Conservation (phyloP, 2,113 vertebrate genomes). For the Petroica traversi region DNA sequence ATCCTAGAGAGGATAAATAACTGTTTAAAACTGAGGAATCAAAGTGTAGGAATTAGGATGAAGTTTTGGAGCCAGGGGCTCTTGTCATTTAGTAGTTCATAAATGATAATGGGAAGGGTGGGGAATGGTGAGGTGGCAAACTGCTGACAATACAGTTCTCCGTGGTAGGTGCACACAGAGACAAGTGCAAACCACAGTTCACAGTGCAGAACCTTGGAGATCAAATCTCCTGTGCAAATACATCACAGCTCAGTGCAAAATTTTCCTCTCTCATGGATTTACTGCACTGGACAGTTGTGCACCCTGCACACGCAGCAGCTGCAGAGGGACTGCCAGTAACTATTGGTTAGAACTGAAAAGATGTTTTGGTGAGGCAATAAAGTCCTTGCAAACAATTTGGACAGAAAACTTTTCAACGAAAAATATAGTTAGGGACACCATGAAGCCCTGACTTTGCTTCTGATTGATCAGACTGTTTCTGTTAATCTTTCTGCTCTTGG, state of each 20-base stretch:
- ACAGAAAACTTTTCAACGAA: not conserved
- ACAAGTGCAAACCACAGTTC: not conserved
- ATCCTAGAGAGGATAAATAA: not conserved
- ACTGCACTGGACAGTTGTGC: not conserved
- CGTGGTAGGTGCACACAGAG: not conserved
- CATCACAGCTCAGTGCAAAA: not conserved
- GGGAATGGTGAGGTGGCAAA: not conserved
- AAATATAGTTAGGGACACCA: not conserved
- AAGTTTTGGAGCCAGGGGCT: not conserved
- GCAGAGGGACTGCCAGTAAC: not conserved
- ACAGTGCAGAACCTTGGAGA: not conserved
- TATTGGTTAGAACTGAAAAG: not conserved
- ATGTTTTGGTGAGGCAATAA: not conserved
- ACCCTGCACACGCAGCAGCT: not conserved
- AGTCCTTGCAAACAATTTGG: not conserved
- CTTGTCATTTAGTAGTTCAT: not conserved
- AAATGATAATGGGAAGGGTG: not conserved
- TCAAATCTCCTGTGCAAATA: not conserved
- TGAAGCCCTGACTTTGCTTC: not conserved
- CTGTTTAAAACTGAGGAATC: not conserved
- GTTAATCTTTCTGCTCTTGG: not conserved
- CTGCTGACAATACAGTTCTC: not conserved
- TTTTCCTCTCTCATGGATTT: not conserved
- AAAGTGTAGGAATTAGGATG: not conserved
- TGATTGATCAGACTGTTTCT: not conserved